These are phyloP conservation scores for Germaria angustata DNA, from an alignment of 2,888 invertebrate genomes.

Conservation along the genomic window DNA sequence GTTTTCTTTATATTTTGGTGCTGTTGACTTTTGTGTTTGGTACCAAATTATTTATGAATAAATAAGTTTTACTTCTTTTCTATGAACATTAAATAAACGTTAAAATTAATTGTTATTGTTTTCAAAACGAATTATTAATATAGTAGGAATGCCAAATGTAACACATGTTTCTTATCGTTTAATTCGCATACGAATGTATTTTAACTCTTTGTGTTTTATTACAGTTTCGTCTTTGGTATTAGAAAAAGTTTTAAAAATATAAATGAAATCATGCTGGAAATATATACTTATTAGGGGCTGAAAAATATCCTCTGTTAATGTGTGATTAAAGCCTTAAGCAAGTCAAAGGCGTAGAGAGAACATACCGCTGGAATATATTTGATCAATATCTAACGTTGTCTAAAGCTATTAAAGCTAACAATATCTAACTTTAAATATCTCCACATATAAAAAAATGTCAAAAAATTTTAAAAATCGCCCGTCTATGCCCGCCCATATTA, in stretches of 20 bases:
- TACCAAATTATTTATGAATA: conserved; percentile 38
- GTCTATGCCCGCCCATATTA: too few species aligned
- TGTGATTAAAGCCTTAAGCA: too few species aligned
- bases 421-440: too few species aligned
- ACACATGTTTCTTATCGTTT: conserved; percentile 30
- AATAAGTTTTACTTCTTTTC: conserved; percentile 2
- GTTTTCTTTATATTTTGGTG: conserved; percentile 12
- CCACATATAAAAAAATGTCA: too few species aligned
- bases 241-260: background rate
- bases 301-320: background rate
- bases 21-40: conserved; percentile 17
- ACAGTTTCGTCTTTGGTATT: background rate
- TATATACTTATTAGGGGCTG: background rate
- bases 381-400: too few species aligned
- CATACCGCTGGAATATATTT: too few species aligned
- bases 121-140: background rate
- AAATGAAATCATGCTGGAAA: background rate
- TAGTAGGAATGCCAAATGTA: background rate
- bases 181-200: background rate
- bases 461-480: too few species aligned
- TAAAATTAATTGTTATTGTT: conserved; percentile 16
- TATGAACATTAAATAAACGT: conserved; percentile 16
- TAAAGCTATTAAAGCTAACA: too few species aligned
- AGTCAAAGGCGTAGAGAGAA: too few species aligned
- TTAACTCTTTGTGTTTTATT: background rate